These are phyloP conservation scores for Parazoanthus darwini DNA, from an alignment of 92 coral and sea anemone species.

Conservation along the genomic window DNA sequence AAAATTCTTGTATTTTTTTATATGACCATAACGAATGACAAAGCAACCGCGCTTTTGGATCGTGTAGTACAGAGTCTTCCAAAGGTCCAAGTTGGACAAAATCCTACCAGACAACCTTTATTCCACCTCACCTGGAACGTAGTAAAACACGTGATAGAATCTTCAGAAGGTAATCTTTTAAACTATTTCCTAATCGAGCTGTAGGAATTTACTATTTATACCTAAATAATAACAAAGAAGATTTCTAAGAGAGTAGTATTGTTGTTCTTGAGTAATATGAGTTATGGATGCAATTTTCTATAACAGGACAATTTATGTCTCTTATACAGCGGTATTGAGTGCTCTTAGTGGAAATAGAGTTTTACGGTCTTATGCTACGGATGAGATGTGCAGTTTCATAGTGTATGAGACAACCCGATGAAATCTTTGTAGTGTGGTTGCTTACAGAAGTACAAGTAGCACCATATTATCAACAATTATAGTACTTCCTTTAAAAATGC, in stretches of 20 bases:
- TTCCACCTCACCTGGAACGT: slow-evolving; percentile 8
- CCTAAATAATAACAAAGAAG: background rate
- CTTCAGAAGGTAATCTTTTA: background rate
- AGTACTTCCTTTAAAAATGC: background rate
- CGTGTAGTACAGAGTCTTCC: slow-evolving; percentile 20
- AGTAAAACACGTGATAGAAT: background rate
- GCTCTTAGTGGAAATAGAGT: background rate
- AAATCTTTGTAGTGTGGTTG: background rate
- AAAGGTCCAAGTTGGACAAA: slow-evolving; percentile 8
- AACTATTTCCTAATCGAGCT: too few species aligned
- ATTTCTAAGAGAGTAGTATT: background rate
- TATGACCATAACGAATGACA: background rate
- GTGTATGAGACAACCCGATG: background rate
- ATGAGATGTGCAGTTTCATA: background rate
- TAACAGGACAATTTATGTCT: background rate
- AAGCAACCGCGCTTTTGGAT: slow-evolving; percentile 10
- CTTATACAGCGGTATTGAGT: background rate
- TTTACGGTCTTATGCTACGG: background rate
- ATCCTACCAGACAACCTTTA: background rate
- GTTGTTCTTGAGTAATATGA: too few species aligned
- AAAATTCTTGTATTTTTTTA: background rate
- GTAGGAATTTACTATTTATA: background rate
- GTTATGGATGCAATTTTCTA: background rate
- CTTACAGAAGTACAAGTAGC: background rate
- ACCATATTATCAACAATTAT: background rate